Evolutionary conservation across 1,140 invertebrate genomes (phyloP), one percentile per base, ranked within the genome.

Genomic region (Drosophila pseudoananassae): DNA sequence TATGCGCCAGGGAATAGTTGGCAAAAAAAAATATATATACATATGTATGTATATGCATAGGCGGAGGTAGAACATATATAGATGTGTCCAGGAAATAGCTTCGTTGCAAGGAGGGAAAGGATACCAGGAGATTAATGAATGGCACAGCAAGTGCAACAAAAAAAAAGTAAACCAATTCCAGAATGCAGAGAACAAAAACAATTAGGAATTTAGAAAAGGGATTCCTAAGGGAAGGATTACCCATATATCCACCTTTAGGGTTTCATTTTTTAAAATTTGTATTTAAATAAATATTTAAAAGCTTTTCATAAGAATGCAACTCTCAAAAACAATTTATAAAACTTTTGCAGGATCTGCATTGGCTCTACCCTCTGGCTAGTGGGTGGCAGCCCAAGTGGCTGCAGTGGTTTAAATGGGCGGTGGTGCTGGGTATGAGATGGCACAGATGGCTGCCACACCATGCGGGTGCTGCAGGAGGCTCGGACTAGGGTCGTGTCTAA

Each of bases 401-500:
- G 64, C 64, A 66, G 47, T 51, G 64, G n/a, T 15, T 14, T 51
- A 23, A 4, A 10, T 6, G 40, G 40, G 40, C 40, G 40, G 33
- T n/a, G 33, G 33, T 36, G 9, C 31, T 8, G 9, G 38, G 38
- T 40, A 3, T 45, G 43, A 17, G 43, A 20, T 46, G 43, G 6
- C 31, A 49, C 4, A 6, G 29, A 17, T 20, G 43, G 43, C 43
- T 46, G 43, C 15, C 43, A 46, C 17, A 10, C 38, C 47, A 65
- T 74, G 70, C 60, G 73, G 72, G 64, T 46, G 75, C 27, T 15
- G 27, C 58, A 17, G 33, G 70, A 47, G 64, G 68, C 73, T 66
- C 53, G 52, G 54, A 78, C 82, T 85, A 75, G 82, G 85, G 31
- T 87, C 78, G 83, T 83, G 72, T 88, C 76, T 82, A 88, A 88